Base-by-base conservation (phyloP, 64 coral and sea anemone genomes). In the Montipora efflorescens region DNA sequence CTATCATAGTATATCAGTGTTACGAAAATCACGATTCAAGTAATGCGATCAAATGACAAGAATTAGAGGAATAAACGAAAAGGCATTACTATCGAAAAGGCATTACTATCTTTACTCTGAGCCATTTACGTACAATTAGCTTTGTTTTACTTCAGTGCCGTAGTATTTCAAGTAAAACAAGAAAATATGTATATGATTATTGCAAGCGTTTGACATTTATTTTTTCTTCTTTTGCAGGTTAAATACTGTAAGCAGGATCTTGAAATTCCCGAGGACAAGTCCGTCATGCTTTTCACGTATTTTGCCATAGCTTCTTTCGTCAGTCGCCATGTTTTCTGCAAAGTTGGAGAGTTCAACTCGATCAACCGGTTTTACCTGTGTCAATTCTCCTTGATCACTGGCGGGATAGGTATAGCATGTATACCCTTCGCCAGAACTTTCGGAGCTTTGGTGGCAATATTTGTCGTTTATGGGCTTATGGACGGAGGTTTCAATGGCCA, bases 341-440 rank as follows among this genome's bases (percentile, higher is more conserved):
- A 75, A 78, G 5, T 94, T 10, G 87, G 93, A 76, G 81, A 88
- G 14, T 46, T 88, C 18, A 75, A 25, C 4, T 94, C 15, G 2
- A 1, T 83, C 44, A 94, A 89, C 28, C 52, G 87, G 16, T 83
- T 94, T n/a, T 25, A 78, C 20, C 62, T 94, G 1, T 94, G 78
- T 59, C 93, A 77, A 74, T 14, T 59, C 12, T 71, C 87, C 8
- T 71, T 81, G 14, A 64, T 59, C 13, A 22, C 90, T 11, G 53
- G 25, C 67, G 93, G 93, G 36, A 22, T 94, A 19, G 22, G 51
- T 13, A 81, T 89, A 14, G 18, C 76, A 13, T 64, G 88, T 5
- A 44, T 84, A 13, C 93, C 93, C 9, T 68, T 75, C 6, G 48
- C 67, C 6, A 69, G 59, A 43, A 77, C 79, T 14, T 90, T 90